Percentiles rank a stretch among this genome's conserved stretches.
These are phyloP conservation scores for Coenonympha glycerion DNA, from an alignment of 2,888 invertebrate genomes.

Conservation along the genomic window DNA sequence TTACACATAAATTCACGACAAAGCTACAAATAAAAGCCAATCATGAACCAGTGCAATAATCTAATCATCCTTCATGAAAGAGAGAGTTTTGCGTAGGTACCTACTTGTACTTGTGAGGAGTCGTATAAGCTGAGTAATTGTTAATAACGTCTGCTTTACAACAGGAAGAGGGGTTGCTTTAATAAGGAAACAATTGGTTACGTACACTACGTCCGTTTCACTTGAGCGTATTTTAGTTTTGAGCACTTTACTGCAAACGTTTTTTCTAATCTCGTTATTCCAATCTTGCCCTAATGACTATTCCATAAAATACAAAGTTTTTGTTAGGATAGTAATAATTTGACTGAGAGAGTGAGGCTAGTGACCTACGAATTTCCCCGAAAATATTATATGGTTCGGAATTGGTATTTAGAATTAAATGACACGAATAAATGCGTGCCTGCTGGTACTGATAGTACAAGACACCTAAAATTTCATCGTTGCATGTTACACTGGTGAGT, in stretches of 20 bases:
- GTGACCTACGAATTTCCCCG: no score
- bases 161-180: slow-evolving; percentile 43
- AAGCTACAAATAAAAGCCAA: neutral
- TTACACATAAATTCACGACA: no score
- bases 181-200: slow-evolving; percentile 50
- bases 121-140: slow-evolving; percentile 17
- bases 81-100: slow-evolving; percentile 8
- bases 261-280: no score
- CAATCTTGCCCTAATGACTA: no score
- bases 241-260: slow-evolving; percentile 14
- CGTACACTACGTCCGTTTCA: slow-evolving; percentile 29
- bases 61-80: neutral
- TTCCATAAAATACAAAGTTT: no score
- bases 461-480: slow-evolving; percentile 1
- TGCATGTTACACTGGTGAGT: slow-evolving; percentile 3
- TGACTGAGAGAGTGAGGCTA: no score
- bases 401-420: no score
- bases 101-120: slow-evolving; percentile 12
- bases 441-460: no score
- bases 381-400: no score
- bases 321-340: no score
- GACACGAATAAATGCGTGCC: no score
- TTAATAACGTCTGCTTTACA: slow-evolving; percentile 29
- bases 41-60: slow-evolving; percentile 3
- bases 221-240: slow-evolving; percentile 23